Conservation (phyloP, 1,140 invertebrate genomes). For the Asbolus verrucosus region DNA sequence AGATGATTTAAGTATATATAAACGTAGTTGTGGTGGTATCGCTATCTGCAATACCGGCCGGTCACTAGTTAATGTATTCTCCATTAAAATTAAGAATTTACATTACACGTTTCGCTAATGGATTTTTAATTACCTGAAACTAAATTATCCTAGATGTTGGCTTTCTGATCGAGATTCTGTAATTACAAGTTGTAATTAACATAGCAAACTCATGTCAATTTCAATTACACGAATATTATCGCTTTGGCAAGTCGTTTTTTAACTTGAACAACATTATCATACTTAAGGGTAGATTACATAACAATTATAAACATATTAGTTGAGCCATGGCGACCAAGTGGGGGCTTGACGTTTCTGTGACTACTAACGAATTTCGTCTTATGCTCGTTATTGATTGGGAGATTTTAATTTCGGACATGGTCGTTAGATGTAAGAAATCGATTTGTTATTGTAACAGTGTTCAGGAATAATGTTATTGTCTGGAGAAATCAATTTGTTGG, state of each 20-base stretch:
- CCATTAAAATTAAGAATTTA: conserved; percentile 61
- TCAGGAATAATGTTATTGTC: conserved; percentile 43
- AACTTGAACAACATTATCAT: conserved; percentile 43
- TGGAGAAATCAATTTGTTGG: conserved; percentile 44
- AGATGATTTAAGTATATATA: conserved; percentile 7
- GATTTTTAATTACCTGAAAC: conserved; percentile 62
- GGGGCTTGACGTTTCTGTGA: not conserved
- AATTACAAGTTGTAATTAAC: conserved; percentile 59
- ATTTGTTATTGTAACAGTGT: conserved; percentile 38
- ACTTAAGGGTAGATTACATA: conserved; percentile 43
- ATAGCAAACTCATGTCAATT: conserved; percentile 60
- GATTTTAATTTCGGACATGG: conserved; percentile 37
- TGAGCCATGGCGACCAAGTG: not conserved
- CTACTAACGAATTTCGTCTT: no score
- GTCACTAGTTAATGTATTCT: conserved; percentile 57
- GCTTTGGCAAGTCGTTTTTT: conserved; percentile 50
- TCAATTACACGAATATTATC: conserved; percentile 60
- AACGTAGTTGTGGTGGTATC: conserved; percentile 33
- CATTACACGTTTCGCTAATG: conserved; percentile 61
- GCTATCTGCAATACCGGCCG: conserved; percentile 46
- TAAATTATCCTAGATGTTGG: conserved; percentile 60
- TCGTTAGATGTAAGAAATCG: conserved; percentile 42
- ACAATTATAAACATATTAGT: conserved; percentile 54
- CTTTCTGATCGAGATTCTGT: conserved; percentile 58
- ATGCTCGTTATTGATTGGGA: conserved; percentile 16